A percentile compares a stretch with the other conserved stretches of the same genome.
Evolutionary conservation across 2,113 vertebrate genomes (phyloP).

Genomic region (Anguilla japonica): DNA sequence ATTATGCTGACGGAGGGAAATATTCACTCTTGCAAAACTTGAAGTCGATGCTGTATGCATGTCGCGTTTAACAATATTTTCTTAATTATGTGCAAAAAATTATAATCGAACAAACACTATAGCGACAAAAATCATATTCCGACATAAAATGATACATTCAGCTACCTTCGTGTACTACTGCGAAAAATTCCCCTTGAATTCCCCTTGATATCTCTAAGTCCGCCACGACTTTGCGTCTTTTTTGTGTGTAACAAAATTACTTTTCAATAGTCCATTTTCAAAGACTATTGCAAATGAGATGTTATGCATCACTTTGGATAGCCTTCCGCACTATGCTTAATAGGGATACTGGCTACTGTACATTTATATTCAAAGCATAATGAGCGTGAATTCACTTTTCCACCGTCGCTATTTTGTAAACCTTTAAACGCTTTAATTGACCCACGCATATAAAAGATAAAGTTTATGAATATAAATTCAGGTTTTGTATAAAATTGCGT

Average conservation of each 20-base stretch:
- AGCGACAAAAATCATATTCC: background rate
- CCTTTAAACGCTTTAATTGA: no score
- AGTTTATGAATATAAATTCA: background rate
- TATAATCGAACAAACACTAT: background rate
- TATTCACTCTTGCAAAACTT: background rate
- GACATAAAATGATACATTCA: background rate
- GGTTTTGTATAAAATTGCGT: background rate
- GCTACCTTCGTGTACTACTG: background rate
- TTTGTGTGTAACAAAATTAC: background rate
- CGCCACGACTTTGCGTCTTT: background rate
- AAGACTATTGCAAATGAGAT: no score
- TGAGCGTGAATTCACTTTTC: background rate
- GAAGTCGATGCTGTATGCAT: background rate
- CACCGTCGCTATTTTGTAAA: background rate
- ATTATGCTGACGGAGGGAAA: no score
- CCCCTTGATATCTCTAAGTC: background rate
- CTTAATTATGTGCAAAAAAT: background rate
- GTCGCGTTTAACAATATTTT: no score
- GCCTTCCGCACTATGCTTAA: background rate
- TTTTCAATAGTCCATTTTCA: background rate
- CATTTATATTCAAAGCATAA: background rate
- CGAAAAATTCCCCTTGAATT: slow-evolving; percentile 4
- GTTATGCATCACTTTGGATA: background rate
- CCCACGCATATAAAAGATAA: no score
- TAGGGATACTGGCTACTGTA: background rate